phyloP scores from a whole-genome alignment of 2,113 vertebrate species.

The Muscicapa adusta region DNA sequence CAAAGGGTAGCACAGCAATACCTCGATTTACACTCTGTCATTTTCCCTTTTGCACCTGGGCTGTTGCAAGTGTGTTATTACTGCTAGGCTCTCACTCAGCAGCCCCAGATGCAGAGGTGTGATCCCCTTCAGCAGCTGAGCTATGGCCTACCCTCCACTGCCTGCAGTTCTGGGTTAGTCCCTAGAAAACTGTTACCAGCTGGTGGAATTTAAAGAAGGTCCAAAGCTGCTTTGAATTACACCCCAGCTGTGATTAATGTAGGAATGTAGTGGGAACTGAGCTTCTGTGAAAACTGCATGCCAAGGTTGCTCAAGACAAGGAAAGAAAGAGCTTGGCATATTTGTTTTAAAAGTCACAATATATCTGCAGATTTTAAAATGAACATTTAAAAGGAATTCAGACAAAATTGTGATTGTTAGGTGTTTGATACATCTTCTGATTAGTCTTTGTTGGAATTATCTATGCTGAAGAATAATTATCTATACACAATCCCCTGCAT shows the following conservation, averaged over 20 bases:
- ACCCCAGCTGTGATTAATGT: neutral
- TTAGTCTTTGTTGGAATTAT: conserved; percentile 24
- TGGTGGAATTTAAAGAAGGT: neutral
- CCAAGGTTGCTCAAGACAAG: neutral
- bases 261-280: neutral
- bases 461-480: conserved; percentile 31
- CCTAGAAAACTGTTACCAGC: neutral
- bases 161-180: neutral
- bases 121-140: neutral
- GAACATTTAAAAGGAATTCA: neutral
- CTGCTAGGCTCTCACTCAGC: neutral
- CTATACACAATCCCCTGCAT: conserved; percentile 7
- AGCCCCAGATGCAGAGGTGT: neutral
- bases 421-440: conserved; percentile 23
- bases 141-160: neutral
- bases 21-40: neutral
- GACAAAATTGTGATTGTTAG: neutral
- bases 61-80: neutral
- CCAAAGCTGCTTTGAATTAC: neutral
- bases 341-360: neutral
- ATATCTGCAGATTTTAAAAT: neutral
- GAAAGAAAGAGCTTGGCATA: neutral
- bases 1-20: neutral
- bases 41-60: neutral
- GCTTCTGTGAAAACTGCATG: neutral